Evolutionary conservation across 2,113 vertebrate genomes (phyloP).

Genomic region (Ammodytes dubius): DNA sequence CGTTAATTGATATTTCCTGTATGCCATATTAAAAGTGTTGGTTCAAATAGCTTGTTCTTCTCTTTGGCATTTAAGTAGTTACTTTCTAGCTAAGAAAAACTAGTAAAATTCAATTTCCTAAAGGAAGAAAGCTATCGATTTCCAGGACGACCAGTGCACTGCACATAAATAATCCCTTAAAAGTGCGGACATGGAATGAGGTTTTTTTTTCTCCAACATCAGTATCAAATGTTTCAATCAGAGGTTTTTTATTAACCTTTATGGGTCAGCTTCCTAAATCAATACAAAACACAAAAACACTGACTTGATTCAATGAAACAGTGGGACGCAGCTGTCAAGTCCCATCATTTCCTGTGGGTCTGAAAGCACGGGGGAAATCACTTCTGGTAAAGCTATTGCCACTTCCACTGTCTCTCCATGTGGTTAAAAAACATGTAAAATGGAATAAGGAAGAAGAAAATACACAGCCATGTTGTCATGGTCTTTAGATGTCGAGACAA

Average conservation of each 20-base stretch:
- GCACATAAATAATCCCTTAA: constrained; percentile 4
- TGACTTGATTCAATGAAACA: constrained; percentile 64
- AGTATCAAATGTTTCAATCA: constrained; percentile 34
- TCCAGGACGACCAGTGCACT: neutral
- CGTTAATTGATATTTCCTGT: neutral
- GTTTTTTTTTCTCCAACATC: neutral
- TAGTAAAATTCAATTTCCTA: neutral
- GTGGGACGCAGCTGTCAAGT: constrained; percentile 63
- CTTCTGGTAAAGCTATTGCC: constrained; percentile 5
- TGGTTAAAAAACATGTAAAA: constrained; percentile 11
- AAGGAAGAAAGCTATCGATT: neutral
- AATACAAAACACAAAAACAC: constrained; percentile 55
- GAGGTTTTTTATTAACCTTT: constrained; percentile 62
- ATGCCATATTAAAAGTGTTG: neutral
- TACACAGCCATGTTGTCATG: neutral
- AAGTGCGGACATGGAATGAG: neutral
- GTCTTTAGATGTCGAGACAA: constrained; percentile 44
- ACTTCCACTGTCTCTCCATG: constrained; percentile 29
- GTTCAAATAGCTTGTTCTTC: neutral
- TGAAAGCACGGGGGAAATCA: constrained; percentile 62
- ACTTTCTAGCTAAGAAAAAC: neutral
- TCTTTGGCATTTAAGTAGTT: neutral
- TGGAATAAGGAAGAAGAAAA: neutral
- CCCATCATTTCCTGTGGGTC: constrained; percentile 59
- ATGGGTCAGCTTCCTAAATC: constrained; percentile 56